These are phyloP conservation scores for Brenthis hecate DNA, from an alignment of 2,888 invertebrate genomes.

Conservation along the genomic window DNA sequence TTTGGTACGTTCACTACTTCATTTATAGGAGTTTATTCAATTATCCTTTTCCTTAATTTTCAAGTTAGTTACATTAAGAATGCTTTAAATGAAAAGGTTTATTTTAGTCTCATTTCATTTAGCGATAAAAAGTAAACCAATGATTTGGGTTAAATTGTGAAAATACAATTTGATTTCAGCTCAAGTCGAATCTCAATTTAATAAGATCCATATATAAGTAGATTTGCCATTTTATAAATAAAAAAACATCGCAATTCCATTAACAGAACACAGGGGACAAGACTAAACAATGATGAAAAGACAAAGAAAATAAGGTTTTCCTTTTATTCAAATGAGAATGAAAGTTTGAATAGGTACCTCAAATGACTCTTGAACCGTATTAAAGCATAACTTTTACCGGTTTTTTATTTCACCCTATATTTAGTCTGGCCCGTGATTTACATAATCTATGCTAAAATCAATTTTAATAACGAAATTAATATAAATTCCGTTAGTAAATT, in stretches of 20 bases:
- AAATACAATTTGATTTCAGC: slow-evolving; percentile 18
- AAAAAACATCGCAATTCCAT: slow-evolving; percentile 39
- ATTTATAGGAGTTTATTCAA: too few species aligned
- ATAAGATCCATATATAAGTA: slow-evolving; percentile 30
- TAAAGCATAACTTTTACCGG: slow-evolving; percentile 53
- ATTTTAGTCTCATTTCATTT: too few species aligned
- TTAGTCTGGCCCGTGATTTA: slow-evolving; percentile 28
- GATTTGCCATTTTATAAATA: slow-evolving; percentile 33
- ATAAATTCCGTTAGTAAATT: too few species aligned
- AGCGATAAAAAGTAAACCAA: not conserved
- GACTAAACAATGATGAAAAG: slow-evolving; percentile 36
- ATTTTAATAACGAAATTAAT: slow-evolving; percentile 1
- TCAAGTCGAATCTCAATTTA: slow-evolving; percentile 23
- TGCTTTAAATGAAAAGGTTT: too few species aligned
- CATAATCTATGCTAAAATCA: slow-evolving; percentile 30
- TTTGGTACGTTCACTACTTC: too few species aligned
- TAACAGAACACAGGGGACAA: slow-evolving; percentile 34
- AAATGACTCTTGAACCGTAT: slow-evolving; percentile 47
- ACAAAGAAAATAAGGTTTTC: slow-evolving; percentile 63
- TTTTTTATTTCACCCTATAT: slow-evolving; percentile 47
- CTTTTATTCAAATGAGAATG: slow-evolving; percentile 75
- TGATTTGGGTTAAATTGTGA: slow-evolving; percentile 8
- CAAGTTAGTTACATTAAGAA: too few species aligned
- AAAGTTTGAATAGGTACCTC: slow-evolving; percentile 53
- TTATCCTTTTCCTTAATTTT: too few species aligned